Evolutionary conservation across 2,888 invertebrate species (phyloP).

Genomic region (Xestia xanthographa): DNA sequence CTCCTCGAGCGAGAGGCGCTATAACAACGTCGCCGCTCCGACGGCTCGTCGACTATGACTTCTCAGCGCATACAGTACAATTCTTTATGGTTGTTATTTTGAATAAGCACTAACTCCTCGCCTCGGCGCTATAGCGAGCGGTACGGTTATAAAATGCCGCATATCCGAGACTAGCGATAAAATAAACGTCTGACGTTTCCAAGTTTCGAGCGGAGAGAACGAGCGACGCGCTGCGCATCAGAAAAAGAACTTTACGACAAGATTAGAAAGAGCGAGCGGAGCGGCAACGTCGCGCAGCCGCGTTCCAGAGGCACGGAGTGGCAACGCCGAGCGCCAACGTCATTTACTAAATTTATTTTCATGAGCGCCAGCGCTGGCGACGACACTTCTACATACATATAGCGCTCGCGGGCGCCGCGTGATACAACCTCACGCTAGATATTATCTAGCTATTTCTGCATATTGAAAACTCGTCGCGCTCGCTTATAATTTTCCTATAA

Average conservation of each 20-base stretch:
- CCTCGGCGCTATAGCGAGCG: conserved; percentile 76
- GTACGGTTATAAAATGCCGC: conserved; percentile 87
- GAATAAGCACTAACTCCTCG: conserved; percentile 84
- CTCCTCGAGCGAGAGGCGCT: conserved; percentile 81
- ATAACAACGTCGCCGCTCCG: conserved; percentile 77
- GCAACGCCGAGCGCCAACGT: conserved; percentile 88
- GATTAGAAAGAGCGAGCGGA: conserved; percentile 90
- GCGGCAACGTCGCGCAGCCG: conserved; percentile 89
- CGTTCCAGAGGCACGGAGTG: conserved; percentile 87
- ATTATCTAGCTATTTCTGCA: conserved; percentile 83
- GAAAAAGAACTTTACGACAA: conserved; percentile 91
- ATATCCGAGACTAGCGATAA: conserved; percentile 87
- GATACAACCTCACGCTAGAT: conserved; percentile 80
- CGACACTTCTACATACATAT: conserved; percentile 82
- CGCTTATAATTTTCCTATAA: conserved; percentile 77
- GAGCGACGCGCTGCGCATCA: conserved; percentile 89
- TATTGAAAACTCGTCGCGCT: conserved; percentile 77
- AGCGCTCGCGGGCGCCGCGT: conserved; percentile 79
- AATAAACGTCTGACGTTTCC: conserved; percentile 89
- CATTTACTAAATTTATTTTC: conserved; percentile 91
- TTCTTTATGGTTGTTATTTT: conserved; percentile 85
- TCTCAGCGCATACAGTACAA: conserved; percentile 73
- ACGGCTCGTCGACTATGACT: conserved; percentile 72
- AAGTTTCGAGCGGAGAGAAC: conserved; percentile 89
- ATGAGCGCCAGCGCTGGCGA: conserved; percentile 89